phyloP scores from a whole-genome alignment of 2,888 invertebrate genomes.

The Notodonta ziczac region DNA sequence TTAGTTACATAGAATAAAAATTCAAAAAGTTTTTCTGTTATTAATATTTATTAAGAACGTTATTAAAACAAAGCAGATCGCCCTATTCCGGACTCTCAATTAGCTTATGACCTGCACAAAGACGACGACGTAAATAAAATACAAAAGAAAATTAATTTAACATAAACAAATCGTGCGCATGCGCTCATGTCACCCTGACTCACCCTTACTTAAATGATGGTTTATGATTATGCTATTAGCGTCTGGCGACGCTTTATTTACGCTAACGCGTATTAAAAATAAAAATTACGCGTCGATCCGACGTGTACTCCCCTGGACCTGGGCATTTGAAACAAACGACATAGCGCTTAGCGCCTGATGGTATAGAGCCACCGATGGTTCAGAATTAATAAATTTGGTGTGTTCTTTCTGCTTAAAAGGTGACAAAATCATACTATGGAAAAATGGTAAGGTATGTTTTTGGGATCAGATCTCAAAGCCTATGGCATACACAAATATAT shows the following conservation, averaged over 20 bases:
- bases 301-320: not conserved
- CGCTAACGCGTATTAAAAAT: conserved; percentile 2
- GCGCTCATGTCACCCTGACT: not conserved
- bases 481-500: too few relatives aligned
- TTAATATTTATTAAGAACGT: too few relatives aligned
- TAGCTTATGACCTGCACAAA: not conserved
- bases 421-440: too few relatives aligned
- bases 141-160: not conserved
- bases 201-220: not conserved
- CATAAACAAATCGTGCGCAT: not conserved
- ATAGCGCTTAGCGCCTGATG: not conserved
- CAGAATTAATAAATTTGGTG: not conserved
- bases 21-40: too few relatives aligned
- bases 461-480: too few relatives aligned
- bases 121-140: not conserved
- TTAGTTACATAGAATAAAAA: too few relatives aligned
- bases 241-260: not conserved
- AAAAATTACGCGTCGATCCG: conserved; percentile 1
- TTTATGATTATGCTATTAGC: conserved; percentile 1
- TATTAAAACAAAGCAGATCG: too few relatives aligned
- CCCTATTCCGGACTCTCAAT: not conserved
- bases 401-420: too few relatives aligned
- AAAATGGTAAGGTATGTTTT: too few relatives aligned
- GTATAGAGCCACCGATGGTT: not conserved
- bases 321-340: not conserved